phyloP scores from a whole-genome alignment of 2,113 vertebrate genomes.

The Gallinago undulata region DNA sequence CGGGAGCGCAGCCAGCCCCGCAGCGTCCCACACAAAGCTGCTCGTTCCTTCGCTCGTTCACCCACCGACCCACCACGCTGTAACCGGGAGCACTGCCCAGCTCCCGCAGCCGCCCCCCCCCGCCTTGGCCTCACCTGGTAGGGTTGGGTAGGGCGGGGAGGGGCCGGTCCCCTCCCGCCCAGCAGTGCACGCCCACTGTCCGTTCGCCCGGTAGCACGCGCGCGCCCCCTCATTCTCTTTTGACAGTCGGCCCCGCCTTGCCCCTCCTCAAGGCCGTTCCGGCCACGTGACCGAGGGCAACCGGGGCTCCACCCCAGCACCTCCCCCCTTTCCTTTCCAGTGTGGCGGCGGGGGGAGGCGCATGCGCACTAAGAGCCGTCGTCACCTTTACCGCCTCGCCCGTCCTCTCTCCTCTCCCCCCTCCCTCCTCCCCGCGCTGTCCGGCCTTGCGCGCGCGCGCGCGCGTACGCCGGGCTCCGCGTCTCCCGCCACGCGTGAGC shows the following conservation, averaged over 20 bases:
- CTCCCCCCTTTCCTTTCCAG: not conserved
- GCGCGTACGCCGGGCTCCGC: not conserved
- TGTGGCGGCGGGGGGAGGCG: not conserved
- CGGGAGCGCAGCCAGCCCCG: too few relatives aligned
- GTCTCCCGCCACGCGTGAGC: not conserved
- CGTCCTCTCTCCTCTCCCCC: too few relatives aligned
- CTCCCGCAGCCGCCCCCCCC: not conserved
- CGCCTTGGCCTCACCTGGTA: not conserved
- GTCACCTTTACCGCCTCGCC: too few relatives aligned
- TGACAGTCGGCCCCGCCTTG: not conserved
- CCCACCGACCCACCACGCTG: too few relatives aligned
- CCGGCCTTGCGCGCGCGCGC: not conserved
- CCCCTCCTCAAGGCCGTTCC: not conserved
- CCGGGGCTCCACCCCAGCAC: not conserved
- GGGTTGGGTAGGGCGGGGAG: not conserved
- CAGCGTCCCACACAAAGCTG: not conserved
- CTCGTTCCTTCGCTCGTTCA: too few relatives aligned
- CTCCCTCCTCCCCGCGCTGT: too few relatives aligned
- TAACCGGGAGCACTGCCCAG: too few relatives aligned
- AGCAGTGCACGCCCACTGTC: not conserved
- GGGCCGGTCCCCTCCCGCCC: not conserved
- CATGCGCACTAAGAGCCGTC: not conserved
- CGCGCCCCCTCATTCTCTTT: not conserved
- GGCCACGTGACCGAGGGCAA: not conserved
- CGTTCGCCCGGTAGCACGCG: too few relatives aligned